Percentiles rank a stretch among this genome's conserved stretches.
These are phyloP conservation scores for Lepeophtheirus nordmannii DNA, from an alignment of 2,888 invertebrate species.

Conservation along the genomic window DNA sequence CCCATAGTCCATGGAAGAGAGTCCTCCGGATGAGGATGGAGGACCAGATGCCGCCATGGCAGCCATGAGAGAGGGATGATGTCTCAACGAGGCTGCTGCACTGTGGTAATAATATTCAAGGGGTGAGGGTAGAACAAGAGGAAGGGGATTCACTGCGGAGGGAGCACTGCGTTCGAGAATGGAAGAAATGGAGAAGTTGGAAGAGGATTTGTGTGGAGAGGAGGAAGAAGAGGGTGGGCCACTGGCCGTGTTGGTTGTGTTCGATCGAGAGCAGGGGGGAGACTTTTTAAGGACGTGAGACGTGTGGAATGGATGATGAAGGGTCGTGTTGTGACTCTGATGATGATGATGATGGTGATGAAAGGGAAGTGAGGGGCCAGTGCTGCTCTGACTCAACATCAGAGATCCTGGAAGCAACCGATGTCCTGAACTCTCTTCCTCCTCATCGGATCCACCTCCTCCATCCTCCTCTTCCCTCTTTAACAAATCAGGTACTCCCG, in stretches of 20 bases:
- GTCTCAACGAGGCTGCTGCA: neutral
- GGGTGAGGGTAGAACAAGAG: neutral
- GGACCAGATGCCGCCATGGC: neutral
- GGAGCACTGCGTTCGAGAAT: neutral
- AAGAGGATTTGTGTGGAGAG: neutral
- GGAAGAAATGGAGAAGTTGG: constrained; percentile 5
- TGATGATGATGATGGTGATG: no score
- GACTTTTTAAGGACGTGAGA: neutral
- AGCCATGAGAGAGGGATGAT: constrained; percentile 1
- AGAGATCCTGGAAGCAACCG: no score
- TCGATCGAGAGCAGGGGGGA: neutral
- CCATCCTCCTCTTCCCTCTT: no score
- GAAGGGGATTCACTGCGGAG: neutral
- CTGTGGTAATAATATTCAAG: neutral
- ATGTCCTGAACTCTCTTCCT: no score
- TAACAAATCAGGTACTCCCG: no score
- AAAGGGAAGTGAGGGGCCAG: no score
- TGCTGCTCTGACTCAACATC: no score
- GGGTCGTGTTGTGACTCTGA: no score
- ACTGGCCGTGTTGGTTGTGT: neutral
- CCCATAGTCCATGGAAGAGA: neutral
- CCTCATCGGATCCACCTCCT: no score
- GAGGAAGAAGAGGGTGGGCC: neutral
- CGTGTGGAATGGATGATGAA: neutral
- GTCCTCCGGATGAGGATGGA: neutral